Evolutionary conservation across 1,140 invertebrate genomes (phyloP).

Genomic region (Zaprionus africanus): DNA sequence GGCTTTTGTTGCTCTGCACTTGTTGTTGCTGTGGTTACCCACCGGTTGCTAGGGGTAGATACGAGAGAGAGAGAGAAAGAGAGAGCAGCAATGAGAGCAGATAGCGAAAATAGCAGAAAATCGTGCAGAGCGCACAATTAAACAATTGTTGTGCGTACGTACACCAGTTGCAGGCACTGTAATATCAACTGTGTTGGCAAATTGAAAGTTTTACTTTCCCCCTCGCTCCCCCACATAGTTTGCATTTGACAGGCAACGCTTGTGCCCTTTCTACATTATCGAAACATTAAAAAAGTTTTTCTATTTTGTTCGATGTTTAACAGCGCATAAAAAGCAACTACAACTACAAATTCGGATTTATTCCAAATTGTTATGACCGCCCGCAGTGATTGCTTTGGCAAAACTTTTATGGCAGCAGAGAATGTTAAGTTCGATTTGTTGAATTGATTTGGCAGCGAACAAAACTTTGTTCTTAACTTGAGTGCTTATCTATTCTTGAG

Average conservation of each 20-base stretch:
- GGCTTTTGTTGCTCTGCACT: constrained; percentile 19
- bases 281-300: constrained; percentile 14
- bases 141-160: neutral
- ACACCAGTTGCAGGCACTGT: neutral
- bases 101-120: constrained; percentile 42
- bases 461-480: neutral
- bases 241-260: no score
- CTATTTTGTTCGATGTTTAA: constrained; percentile 14
- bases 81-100: constrained; percentile 8
- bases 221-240: no score
- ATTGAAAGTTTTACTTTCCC: neutral
- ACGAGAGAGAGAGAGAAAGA: neutral
- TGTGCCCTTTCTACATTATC: neutral
- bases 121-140: constrained; percentile 17
- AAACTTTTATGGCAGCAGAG: neutral
- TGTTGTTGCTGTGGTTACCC: constrained; percentile 46
- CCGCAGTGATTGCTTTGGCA: neutral
- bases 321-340: constrained; percentile 8
- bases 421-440: neutral
- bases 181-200: neutral
- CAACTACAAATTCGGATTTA: constrained; percentile 4
- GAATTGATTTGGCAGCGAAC: neutral
- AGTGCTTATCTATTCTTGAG: neutral
- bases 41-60: constrained; percentile 75
- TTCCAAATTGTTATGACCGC: constrained; percentile 2